Evolutionary conservation across 2,113 vertebrate genomes (phyloP), one percentile per base, ranked within the genome.

Genomic region (Plecturocebus donacophilus): DNA sequence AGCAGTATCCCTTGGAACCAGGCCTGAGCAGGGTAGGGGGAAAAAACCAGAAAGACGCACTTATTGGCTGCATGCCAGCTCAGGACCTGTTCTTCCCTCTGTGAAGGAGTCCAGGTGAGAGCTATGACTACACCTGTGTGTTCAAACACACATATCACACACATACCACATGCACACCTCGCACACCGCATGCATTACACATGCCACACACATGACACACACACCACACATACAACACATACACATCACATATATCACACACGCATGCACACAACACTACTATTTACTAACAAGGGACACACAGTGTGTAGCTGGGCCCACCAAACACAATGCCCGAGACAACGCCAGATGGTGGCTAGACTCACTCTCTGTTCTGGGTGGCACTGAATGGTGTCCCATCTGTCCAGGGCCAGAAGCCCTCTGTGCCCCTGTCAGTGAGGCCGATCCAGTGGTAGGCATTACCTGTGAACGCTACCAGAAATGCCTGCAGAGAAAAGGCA

Each of bases 391-490:
- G 66, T 23, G 97, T 97, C 27, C 94, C 95, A 8, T 98, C 97
- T 21, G 20, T 47, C 97, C 97, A 98, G 38, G 4, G 23, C 98
- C 97, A 98, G 66, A 0, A 2, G 11, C 95, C 97, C 70, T 97
- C 96, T 0, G 1, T 40, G 19, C 49, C 93, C 0, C 0, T 25
- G 85, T 98, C 97, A 0, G 92, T 98, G 80, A 98, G 98, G 11
- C 97, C 97, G 4, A 98, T 98, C 98, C 98, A 98, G 94, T 98
- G 5, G 71, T 71, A 2, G 8, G 1, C 12, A 6, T 13, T 3
- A 2, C 23, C 25, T 0, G 87, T 97, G 35, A 7, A 27, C 21
- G 13, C 19, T 17, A 1, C 3, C 93, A 98, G 87, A 87, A 94
- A 98, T 0, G 21, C 66, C 97, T 98, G 61, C 17, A 54, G 30